These are phyloP conservation scores for Oconnorella tubifera DNA, from an alignment of 2,888 invertebrate species.

Conservation along the genomic window DNA sequence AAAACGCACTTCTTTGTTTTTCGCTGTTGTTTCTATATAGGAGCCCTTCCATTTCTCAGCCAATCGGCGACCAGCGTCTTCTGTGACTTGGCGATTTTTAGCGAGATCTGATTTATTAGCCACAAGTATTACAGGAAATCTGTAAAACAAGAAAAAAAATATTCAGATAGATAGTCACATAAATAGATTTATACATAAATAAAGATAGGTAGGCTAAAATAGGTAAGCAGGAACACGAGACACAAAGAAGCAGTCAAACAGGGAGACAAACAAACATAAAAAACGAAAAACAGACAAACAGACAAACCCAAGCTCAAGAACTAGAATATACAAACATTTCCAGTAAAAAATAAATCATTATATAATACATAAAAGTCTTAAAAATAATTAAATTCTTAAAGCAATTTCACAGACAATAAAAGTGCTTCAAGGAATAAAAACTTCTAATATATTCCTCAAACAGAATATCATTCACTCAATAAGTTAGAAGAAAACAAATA, in stretches of 20 bases:
- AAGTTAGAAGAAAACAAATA: too few relatives aligned
- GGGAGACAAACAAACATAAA: background rate
- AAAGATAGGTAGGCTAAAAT: background rate
- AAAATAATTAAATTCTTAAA: too few relatives aligned
- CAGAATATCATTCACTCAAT: too few relatives aligned
- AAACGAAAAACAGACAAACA: too few relatives aligned
- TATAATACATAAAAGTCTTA: too few relatives aligned
- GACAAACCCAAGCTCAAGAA: too few relatives aligned
- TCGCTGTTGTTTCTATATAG: background rate
- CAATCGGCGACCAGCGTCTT: background rate
- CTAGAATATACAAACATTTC: too few relatives aligned
- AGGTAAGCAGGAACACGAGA: too few relatives aligned
- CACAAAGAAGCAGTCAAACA: background rate
- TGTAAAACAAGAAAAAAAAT: background rate
- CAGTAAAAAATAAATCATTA: too few relatives aligned
- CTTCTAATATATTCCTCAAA: too few relatives aligned
- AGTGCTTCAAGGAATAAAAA: too few relatives aligned
- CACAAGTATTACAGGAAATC: slow-evolving; percentile 1
- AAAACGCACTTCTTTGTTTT: slow-evolving; percentile 1
- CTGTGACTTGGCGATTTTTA: background rate
- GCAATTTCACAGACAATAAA: too few relatives aligned
- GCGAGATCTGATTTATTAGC: slow-evolving; percentile 1
- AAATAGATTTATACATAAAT: background rate
- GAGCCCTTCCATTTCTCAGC: slow-evolving; percentile 4
- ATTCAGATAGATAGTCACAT: background rate